Percentiles rank a stretch among this genome's conserved stretches.
Conservation (phyloP, 1,140 invertebrate species). For the Hermetia illucens region DNA sequence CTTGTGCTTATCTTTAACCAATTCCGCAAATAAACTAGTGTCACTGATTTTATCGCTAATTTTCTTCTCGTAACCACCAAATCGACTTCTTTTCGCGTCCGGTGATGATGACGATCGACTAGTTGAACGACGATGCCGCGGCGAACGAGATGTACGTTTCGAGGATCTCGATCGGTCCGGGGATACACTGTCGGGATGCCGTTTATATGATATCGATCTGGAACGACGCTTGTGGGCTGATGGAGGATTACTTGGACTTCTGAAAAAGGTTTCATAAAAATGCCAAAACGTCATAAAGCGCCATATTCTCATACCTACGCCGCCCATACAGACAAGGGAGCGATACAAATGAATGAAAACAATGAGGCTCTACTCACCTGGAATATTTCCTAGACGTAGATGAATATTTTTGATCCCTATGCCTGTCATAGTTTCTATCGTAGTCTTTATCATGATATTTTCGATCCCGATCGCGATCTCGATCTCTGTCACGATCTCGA, state of each 20-base stretch:
- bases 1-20: conserved; percentile 72
- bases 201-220: conserved; percentile 16
- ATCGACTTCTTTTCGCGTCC: conserved; percentile 32
- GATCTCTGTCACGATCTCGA: too few species aligned
- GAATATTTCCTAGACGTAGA: background rate
- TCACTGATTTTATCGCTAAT: conserved; percentile 74
- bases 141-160: conserved; percentile 9
- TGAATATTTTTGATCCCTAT: background rate
- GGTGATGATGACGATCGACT: conserved; percentile 9
- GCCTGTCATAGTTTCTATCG: background rate
- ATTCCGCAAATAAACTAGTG: conserved; percentile 73
- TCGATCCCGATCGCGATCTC: too few species aligned
- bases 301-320: too few species aligned
- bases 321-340: too few species aligned
- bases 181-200: conserved; percentile 11
- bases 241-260: conserved; percentile 23
- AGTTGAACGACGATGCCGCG: conserved; percentile 7
- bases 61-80: conserved; percentile 45
- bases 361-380: background rate
- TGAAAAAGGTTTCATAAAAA: too few species aligned
- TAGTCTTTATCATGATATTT: background rate
- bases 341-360: too few species aligned
- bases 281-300: too few species aligned
- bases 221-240: conserved; percentile 20
- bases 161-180: conserved; percentile 10